Evolutionary conservation across 2,113 vertebrate genomes (phyloP).

Genomic region (Gasterosteus aculeatus): DNA sequence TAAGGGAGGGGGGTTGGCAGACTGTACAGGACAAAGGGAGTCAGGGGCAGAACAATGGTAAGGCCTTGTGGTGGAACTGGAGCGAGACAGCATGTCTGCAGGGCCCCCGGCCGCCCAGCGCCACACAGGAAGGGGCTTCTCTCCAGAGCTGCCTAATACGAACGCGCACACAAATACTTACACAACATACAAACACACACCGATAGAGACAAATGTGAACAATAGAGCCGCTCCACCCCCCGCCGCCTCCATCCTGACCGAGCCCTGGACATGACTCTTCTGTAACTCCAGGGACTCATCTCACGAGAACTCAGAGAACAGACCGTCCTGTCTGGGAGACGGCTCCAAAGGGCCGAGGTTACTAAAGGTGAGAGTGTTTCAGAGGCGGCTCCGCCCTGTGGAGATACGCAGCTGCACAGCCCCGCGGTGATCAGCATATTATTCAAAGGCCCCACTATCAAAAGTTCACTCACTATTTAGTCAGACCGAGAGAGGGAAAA

Average conservation of each 20-base stretch:
- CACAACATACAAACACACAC: slow-evolving; percentile 38
- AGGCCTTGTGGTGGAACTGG: slow-evolving; percentile 76
- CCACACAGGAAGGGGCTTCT: slow-evolving; percentile 81
- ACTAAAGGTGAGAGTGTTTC: slow-evolving; percentile 31
- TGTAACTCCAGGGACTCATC: slow-evolving; percentile 70
- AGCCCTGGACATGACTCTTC: slow-evolving; percentile 58
- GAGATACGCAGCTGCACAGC: slow-evolving; percentile 14
- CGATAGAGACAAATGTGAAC: slow-evolving; percentile 59
- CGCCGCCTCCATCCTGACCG: slow-evolving; percentile 57
- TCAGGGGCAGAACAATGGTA: slow-evolving; percentile 79
- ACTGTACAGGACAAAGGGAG: slow-evolving; percentile 72
- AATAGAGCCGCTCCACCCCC: slow-evolving; percentile 44
- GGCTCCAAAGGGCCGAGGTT: slow-evolving; percentile 30
- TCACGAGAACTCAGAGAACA: slow-evolving; percentile 60
- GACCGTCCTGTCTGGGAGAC: slow-evolving; percentile 37
- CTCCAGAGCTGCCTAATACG: slow-evolving; percentile 61
- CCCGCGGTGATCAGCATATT: not conserved
- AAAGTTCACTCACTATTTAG: not conserved
- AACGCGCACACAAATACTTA: slow-evolving; percentile 36
- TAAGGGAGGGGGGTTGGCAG: slow-evolving; percentile 30
- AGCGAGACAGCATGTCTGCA: slow-evolving; percentile 82
- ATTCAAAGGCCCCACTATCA: not conserved
- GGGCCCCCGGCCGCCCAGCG: slow-evolving; percentile 64
- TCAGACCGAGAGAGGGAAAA: not conserved
- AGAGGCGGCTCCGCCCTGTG: not conserved